Evolutionary conservation across 2,888 invertebrate species (phyloP).

Genomic region (Azorinus chamasolen): DNA sequence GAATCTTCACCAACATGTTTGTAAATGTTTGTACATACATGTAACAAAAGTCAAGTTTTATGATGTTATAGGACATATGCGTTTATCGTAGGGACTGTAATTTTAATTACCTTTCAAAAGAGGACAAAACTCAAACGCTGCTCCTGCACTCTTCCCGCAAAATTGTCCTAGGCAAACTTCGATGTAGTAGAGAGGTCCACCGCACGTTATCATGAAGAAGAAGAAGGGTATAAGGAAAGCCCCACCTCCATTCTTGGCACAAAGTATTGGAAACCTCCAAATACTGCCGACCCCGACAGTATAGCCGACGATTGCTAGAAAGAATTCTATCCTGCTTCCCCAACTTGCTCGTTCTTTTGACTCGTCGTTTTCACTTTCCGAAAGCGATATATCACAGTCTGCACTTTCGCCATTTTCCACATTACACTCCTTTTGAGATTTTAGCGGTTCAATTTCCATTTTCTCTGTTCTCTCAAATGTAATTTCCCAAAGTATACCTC

Average conservation of each 20-base stretch:
- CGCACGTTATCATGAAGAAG: conserved; percentile 56
- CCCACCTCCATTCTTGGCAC: conserved; percentile 57
- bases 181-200: conserved; percentile 55
- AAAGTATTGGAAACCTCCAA: conserved; percentile 57
- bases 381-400: too few relatives aligned
- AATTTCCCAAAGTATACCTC: too few relatives aligned
- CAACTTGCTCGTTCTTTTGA: conserved; percentile 44
- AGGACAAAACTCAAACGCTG: conserved; percentile 50
- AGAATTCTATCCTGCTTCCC: conserved; percentile 53
- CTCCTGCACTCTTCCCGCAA: conserved; percentile 40
- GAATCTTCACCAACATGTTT: too few relatives aligned
- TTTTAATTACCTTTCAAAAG: conserved; percentile 37
- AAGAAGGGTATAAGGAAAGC: conserved; percentile 65
- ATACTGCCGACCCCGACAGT: conserved; percentile 60
- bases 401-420: too few relatives aligned
- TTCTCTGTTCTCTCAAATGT: too few relatives aligned
- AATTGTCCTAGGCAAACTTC: conserved; percentile 60
- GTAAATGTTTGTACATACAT: too few relatives aligned
- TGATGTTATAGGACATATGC: too few relatives aligned
- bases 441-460: too few relatives aligned
- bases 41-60: too few relatives aligned
- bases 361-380: too few relatives aligned
- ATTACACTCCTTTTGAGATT: too few relatives aligned
- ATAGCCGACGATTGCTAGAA: conserved; percentile 54
- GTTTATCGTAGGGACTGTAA: too few relatives aligned